Evolutionary conservation across 30 jellyfish, hydroid and myxozoan species (phyloP).

Genomic region (Turritopsis rubra): DNA sequence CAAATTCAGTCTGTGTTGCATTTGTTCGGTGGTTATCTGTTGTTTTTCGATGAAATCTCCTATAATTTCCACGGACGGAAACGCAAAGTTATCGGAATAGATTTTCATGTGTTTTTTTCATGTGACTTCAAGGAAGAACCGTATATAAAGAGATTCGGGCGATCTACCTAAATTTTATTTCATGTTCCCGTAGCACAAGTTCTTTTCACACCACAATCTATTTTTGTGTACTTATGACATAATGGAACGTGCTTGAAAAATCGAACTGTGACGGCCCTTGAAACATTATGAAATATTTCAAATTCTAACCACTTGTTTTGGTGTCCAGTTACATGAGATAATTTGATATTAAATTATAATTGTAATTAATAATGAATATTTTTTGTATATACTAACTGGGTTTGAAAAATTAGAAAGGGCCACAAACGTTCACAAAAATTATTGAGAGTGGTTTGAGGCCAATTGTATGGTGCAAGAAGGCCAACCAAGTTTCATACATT

Average conservation of each 20-base stretch:
- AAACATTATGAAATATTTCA: not conserved
- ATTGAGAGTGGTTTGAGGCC: no score
- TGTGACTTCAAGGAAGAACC: not conserved
- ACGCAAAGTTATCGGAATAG: no score
- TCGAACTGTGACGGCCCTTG: not conserved
- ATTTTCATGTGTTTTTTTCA: not conserved
- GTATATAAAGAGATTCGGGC: not conserved
- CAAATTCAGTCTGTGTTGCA: no score
- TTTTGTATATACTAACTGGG: no score
- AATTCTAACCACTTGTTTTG: not conserved
- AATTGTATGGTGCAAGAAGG: no score
- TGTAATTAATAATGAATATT: no score
- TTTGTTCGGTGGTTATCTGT: no score
- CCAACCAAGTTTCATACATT: no score
- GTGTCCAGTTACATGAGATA: not conserved
- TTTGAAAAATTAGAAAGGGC: no score
- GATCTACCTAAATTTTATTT: not conserved
- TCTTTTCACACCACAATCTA: not conserved
- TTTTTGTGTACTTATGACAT: not conserved
- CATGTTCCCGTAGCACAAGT: not conserved
- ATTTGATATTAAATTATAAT: not conserved
- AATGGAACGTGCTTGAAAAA: not conserved
- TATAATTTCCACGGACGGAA: no score
- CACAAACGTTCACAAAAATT: no score
- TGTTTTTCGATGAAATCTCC: no score